phyloP scores from a whole-genome alignment of 2,113 vertebrate species.

The Mirza zaza region DNA sequence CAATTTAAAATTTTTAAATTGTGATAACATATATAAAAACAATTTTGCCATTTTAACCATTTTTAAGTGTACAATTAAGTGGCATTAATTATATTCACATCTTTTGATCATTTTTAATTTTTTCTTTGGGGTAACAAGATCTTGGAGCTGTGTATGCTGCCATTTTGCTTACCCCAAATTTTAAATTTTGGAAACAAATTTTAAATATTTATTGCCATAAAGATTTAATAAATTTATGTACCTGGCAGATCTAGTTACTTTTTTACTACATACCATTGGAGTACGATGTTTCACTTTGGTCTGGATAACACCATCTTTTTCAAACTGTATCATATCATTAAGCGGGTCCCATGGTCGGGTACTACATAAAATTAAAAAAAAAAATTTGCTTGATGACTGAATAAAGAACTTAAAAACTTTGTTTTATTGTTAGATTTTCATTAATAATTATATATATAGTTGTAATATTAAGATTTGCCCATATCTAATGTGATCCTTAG shows the following conservation, averaged over 20 bases:
- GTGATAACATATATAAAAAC: background rate
- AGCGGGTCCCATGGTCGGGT: slow-evolving; percentile 98
- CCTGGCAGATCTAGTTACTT: slow-evolving; percentile 81
- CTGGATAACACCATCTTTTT: slow-evolving; percentile 97
- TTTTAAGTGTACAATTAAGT: background rate
- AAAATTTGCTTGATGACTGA: slow-evolving; percentile 9
- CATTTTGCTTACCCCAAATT: background rate
- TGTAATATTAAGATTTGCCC: slow-evolving; percentile 14
- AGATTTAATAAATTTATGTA: background rate
- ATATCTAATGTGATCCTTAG: background rate
- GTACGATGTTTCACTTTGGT: slow-evolving; percentile 98
- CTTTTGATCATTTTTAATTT: slow-evolving; percentile 7
- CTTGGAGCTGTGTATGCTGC: background rate
- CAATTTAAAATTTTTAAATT: background rate
- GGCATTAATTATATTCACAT: background rate
- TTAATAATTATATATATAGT: slow-evolving; percentile 38
- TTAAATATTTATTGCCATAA: background rate
- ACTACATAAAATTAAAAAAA: slow-evolving; percentile 81
- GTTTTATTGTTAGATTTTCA: slow-evolving; percentile 13
- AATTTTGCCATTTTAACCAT: background rate
- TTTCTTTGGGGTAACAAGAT: background rate
- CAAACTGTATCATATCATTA: slow-evolving; percentile 98
- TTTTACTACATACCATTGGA: slow-evolving; percentile 95
- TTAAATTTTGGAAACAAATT: slow-evolving; percentile 31
- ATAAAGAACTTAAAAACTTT: background rate